phyloP scores from a whole-genome alignment of 2,888 invertebrate species.

The Caenorhabditis sinica region DNA sequence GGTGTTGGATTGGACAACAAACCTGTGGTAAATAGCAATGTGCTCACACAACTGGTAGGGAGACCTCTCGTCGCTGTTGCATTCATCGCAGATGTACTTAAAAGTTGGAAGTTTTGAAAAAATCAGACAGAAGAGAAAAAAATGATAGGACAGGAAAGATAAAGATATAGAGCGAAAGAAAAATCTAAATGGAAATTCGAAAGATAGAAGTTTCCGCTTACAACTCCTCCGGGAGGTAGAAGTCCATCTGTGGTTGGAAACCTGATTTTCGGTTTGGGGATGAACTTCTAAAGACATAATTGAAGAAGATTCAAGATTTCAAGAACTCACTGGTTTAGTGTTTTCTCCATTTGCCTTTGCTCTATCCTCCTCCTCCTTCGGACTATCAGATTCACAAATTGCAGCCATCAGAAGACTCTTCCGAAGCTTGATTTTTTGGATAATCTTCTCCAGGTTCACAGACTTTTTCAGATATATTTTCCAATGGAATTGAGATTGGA shows the following conservation, averaged over 20 bases:
- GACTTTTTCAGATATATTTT: slow-evolving; percentile 14
- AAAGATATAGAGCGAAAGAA: background rate
- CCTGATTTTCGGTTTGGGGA: background rate
- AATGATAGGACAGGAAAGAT: too few relatives aligned
- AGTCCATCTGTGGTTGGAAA: slow-evolving; percentile 1
- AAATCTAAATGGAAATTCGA: background rate
- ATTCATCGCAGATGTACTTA: slow-evolving; percentile 46
- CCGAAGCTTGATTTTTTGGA: slow-evolving; percentile 18
- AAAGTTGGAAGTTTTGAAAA: background rate
- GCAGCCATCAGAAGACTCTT: slow-evolving; percentile 35
- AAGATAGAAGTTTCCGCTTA: slow-evolving; percentile 18
- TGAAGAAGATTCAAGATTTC: background rate
- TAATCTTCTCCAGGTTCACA: slow-evolving; percentile 12
- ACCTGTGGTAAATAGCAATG: slow-evolving; percentile 46
- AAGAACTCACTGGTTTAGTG: background rate
- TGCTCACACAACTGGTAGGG: slow-evolving; percentile 53
- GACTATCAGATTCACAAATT: slow-evolving; percentile 1
- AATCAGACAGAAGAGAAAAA: background rate
- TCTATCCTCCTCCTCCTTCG: background rate
- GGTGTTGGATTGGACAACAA: background rate
- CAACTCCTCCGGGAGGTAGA: slow-evolving; percentile 22
- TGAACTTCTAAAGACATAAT: background rate
- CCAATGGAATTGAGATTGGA: background rate
- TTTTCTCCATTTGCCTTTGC: slow-evolving; percentile 1
- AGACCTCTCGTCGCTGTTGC: slow-evolving; percentile 26